Conservation (phyloP, 2,888 invertebrate genomes). For the Helobdella robusta region DNA sequence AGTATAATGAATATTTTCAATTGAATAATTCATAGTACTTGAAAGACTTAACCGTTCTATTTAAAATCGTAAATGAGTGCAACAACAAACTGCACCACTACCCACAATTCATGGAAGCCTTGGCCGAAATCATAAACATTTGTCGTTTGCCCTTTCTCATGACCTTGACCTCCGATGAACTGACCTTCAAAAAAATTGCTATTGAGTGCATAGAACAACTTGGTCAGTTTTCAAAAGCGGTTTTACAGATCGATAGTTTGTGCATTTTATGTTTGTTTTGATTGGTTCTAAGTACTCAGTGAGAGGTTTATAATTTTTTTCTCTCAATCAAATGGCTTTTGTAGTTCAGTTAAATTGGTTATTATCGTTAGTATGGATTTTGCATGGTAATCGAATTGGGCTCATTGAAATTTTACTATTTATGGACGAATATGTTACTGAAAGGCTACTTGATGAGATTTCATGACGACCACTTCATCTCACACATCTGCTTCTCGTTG, state of each 20-base stretch:
- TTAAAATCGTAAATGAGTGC: conserved; percentile 47
- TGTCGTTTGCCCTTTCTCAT: conserved; percentile 46
- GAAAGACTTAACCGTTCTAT: conserved; percentile 47
- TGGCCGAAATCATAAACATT: conserved; percentile 43
- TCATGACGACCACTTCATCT: too few species aligned
- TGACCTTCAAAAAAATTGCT: conserved; percentile 46
- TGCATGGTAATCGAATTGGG: too few species aligned
- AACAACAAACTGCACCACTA: conserved; percentile 44
- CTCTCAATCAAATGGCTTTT: too few species aligned
- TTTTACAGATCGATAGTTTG: neutral
- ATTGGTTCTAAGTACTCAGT: too few species aligned
- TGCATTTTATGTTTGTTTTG: neutral
- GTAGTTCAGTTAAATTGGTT: too few species aligned
- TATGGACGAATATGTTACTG: too few species aligned
- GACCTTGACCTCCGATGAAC: conserved; percentile 48
- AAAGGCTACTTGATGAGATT: too few species aligned
- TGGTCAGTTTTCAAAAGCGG: conserved; percentile 37
- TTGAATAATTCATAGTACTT: conserved; percentile 39
- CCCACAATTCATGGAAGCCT: conserved; percentile 43
- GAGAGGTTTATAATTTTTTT: too few species aligned
- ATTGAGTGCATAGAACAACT: conserved; percentile 48
- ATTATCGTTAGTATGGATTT: too few species aligned
- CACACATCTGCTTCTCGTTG: too few species aligned
- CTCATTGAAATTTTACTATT: too few species aligned
- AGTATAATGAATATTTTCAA: neutral